These are phyloP conservation scores for Catajapyx aquilonaris DNA, from an alignment of 1,140 invertebrate species.

Conservation along the genomic window DNA sequence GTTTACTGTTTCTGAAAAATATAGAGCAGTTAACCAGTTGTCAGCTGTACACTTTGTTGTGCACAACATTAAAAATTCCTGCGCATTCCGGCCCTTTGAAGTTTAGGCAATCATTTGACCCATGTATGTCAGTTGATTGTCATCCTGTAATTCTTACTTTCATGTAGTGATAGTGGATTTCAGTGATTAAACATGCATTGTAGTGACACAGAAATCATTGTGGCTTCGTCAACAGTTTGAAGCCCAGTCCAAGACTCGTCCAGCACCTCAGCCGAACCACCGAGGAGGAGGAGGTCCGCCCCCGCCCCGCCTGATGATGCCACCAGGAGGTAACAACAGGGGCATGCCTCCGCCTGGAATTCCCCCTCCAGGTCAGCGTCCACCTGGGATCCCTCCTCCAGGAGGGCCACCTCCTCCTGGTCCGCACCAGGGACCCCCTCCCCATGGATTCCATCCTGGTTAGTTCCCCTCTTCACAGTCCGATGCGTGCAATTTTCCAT, in stretches of 20 bases:
- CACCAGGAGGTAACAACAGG: conserved; percentile 36
- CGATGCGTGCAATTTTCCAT: conserved; percentile 2
- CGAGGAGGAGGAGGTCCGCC: conserved; percentile 19
- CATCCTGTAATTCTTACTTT: neutral
- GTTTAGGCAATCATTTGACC: neutral
- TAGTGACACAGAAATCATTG: neutral
- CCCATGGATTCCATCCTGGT: conserved; percentile 23
- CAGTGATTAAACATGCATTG: neutral
- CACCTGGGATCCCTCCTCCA: too few relatives aligned
- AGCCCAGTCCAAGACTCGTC: conserved; percentile 71
- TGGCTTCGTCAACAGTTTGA: conserved; percentile 39
- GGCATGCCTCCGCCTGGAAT: conserved; percentile 42
- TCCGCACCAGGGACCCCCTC: conserved; percentile 18
- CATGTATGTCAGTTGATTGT: neutral
- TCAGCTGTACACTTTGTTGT: neutral
- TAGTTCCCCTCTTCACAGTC: conserved; percentile 3
- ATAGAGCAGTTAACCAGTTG: conserved; percentile 19
- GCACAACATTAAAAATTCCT: neutral
- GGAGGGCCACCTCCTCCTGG: too few relatives aligned
- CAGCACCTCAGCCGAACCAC: conserved; percentile 44
- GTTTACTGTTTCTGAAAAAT: too few relatives aligned
- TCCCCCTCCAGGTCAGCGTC: conserved; percentile 19
- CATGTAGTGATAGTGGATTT: neutral
- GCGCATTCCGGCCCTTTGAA: neutral
- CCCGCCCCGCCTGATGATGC: conserved; percentile 41